Percentiles rank a stretch among this genome's conserved stretches.
These are phyloP conservation scores for Eospalax fontanierii DNA, from an alignment of 2,797 vertebrate genomes.

Conservation along the genomic window DNA sequence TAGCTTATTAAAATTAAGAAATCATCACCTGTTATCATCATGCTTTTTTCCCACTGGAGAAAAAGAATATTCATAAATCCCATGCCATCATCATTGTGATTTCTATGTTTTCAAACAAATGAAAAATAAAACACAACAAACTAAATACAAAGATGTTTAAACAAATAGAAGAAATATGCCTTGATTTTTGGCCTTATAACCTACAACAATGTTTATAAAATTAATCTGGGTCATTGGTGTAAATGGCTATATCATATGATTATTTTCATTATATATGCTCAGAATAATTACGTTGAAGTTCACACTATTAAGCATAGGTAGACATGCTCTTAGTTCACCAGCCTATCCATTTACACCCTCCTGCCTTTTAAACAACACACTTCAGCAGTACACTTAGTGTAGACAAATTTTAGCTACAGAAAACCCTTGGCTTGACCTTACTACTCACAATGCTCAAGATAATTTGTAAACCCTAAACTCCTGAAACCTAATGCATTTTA, in stretches of 20 bases:
- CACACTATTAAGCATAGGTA: constrained; percentile 63
- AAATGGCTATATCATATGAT: constrained; percentile 17
- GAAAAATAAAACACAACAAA: neutral
- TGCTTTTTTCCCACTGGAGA: neutral
- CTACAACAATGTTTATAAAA: constrained; percentile 30
- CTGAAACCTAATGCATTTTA: constrained; percentile 52
- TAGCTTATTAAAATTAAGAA: neutral
- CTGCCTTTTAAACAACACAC: constrained; percentile 51
- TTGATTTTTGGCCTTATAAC: constrained; percentile 39
- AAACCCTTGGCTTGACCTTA: constrained; percentile 41
- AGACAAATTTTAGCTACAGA: constrained; percentile 47
- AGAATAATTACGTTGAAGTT: constrained; percentile 70
- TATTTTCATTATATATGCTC: neutral
- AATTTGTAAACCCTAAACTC: constrained; percentile 79
- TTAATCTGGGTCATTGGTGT: constrained; percentile 39
- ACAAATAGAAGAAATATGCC: neutral
- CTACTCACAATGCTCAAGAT: constrained; percentile 57
- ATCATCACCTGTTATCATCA: neutral
- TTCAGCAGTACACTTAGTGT: constrained; percentile 18
- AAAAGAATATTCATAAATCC: neutral
- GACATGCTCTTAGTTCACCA: constrained; percentile 49
- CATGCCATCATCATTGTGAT: neutral
- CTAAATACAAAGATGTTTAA: neutral
- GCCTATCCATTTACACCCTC: constrained; percentile 50
- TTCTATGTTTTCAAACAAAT: constrained; percentile 20